Percentiles rank a stretch among this genome's conserved stretches.
phyloP scores from a whole-genome alignment of 2,888 invertebrate species.

The Nomada ruficornis region DNA sequence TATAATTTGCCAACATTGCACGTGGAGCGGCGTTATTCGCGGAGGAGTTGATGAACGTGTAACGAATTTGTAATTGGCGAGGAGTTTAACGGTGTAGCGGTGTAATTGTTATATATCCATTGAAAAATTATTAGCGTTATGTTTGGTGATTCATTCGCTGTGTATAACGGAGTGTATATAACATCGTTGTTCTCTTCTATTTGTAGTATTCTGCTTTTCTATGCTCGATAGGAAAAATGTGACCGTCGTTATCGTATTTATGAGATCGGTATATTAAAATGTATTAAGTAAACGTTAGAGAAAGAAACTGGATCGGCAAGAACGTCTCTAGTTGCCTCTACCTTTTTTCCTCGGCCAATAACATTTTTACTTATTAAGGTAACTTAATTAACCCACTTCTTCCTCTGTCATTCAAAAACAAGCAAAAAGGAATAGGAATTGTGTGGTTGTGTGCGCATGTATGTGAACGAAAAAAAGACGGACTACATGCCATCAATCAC shows the following conservation, averaged over 20 bases:
- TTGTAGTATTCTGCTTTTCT: neutral
- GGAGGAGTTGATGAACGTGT: too few species aligned
- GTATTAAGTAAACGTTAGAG: neutral
- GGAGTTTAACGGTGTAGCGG: too few species aligned
- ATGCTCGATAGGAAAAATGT: neutral
- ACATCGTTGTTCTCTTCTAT: neutral
- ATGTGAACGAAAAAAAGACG: neutral
- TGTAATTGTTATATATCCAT: neutral
- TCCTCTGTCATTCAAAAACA: neutral
- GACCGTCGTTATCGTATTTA: neutral
- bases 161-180: too few species aligned
- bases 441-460: neutral
- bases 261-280: conserved; percentile 2
- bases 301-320: neutral
- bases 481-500: conserved; percentile 3
- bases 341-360: neutral
- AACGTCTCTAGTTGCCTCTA: neutral
- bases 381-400: conserved; percentile 18
- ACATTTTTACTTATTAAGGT: conserved; percentile 5
- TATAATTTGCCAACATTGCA: neutral
- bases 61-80: neutral
- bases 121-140: too few species aligned
- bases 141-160: too few species aligned
- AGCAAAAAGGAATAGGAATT: neutral
- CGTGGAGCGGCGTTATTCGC: neutral